phyloP scores from a whole-genome alignment of 2,888 invertebrate species.

The Iselma pallidipennis region DNA sequence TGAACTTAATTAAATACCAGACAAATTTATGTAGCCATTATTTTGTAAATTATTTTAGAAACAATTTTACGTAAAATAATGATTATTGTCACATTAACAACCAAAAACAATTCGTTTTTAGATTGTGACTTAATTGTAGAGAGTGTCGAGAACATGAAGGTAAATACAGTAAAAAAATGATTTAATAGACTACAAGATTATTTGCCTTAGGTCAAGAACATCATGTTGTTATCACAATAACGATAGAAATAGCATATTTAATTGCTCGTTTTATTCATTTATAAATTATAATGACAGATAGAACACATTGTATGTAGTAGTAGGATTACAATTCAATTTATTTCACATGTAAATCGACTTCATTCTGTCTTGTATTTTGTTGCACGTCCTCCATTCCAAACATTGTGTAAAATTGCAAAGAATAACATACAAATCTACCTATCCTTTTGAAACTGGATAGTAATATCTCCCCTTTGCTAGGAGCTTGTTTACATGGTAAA shows the following conservation, averaged over 20 bases:
- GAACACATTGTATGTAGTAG: background rate
- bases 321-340: background rate
- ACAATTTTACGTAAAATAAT: too few relatives aligned
- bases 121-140: too few relatives aligned
- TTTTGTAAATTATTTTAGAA: too few relatives aligned
- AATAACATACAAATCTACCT: too few relatives aligned
- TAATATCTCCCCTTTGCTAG: background rate
- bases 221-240: background rate
- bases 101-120: too few relatives aligned
- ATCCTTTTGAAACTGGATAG: background rate
- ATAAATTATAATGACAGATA: background rate
- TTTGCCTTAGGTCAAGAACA: background rate
- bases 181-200: background rate
- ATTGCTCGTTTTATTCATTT: background rate
- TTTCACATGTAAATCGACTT: background rate
- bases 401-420: background rate
- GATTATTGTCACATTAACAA: too few relatives aligned
- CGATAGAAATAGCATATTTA: background rate
- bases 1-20: background rate
- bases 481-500: background rate
- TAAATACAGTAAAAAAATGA: too few relatives aligned
- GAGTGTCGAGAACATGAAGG: too few relatives aligned
- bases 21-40: background rate
- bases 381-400: background rate
- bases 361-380: background rate